Percentiles rank a stretch among this genome's conserved stretches.
These are phyloP conservation scores for Arothron firmamentum DNA, from an alignment of 2,113 vertebrate genomes.

Conservation along the genomic window DNA sequence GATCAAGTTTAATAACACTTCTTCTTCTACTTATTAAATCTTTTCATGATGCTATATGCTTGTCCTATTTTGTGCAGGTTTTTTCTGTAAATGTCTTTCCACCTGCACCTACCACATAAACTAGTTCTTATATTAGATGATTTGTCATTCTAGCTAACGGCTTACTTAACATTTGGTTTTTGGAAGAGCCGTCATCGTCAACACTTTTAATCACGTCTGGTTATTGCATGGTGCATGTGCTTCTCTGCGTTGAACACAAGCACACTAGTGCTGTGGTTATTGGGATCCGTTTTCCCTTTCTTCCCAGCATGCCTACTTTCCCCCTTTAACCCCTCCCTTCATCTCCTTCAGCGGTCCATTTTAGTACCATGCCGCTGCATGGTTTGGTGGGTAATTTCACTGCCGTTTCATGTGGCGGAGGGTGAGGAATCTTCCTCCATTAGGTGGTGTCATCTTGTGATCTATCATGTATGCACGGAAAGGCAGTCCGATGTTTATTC, in stretches of 20 bases:
- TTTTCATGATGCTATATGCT: not conserved
- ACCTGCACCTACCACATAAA: too few relatives aligned
- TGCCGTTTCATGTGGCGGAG: conserved; percentile 74
- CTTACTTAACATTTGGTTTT: too few relatives aligned
- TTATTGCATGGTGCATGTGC: conserved; percentile 47
- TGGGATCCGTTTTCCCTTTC: conserved; percentile 64
- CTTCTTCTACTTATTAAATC: conserved; percentile 5
- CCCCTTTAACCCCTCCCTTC: conserved; percentile 39
- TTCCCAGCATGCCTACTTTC: conserved; percentile 35
- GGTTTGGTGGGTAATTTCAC: conserved; percentile 72
- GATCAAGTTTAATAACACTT: conserved; percentile 22
- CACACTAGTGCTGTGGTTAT: conserved; percentile 40
- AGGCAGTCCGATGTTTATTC: conserved; percentile 78
- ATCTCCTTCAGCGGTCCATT: conserved; percentile 63
- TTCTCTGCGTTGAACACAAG: conserved; percentile 19
- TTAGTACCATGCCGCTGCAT: conserved; percentile 61
- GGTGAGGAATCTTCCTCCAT: conserved; percentile 73
- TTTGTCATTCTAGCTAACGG: too few relatives aligned
- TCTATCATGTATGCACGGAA: conserved; percentile 77
- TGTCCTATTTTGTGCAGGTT: conserved; percentile 23
- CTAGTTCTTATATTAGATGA: too few relatives aligned
- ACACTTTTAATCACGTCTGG: conserved; percentile 1
- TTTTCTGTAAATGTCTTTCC: conserved; percentile 17
- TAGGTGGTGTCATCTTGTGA: conserved; percentile 76
- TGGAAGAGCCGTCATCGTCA: too few relatives aligned